Evolutionary conservation across 2,113 vertebrate genomes (phyloP).

Genomic region (Pseudopipra pipra): DNA sequence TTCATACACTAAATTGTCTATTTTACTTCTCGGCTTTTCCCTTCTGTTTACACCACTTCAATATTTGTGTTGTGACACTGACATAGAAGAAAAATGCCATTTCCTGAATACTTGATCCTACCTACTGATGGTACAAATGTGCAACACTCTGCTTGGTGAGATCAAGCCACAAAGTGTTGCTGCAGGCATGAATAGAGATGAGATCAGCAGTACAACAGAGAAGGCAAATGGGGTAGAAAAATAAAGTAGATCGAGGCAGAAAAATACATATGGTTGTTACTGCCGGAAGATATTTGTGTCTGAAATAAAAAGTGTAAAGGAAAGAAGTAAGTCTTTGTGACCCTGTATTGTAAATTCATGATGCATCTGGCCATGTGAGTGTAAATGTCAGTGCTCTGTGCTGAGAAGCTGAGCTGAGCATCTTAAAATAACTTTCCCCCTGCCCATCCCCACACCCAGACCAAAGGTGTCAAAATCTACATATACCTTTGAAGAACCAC

Average conservation of each 20-base stretch:
- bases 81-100: background rate
- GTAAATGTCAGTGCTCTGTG: background rate
- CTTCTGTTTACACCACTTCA: background rate
- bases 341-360: fast-evolving
- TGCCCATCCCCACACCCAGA: background rate
- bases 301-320: background rate
- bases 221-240: background rate
- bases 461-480: background rate
- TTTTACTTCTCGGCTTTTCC: background rate
- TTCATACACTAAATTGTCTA: background rate
- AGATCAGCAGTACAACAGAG: background rate
- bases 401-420: background rate
- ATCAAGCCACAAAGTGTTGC: background rate
- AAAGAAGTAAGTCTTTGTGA: background rate
- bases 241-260: background rate
- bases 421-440: background rate
- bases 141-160: background rate
- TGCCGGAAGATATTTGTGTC: background rate
- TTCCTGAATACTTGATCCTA: background rate
- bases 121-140: background rate
- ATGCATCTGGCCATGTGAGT: background rate
- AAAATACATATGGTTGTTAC: background rate
- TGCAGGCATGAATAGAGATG: background rate
- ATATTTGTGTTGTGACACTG: background rate
- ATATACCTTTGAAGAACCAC: background rate